Conservation (phyloP, 2,113 vertebrate species). For the Colistium nudipinnis region DNA sequence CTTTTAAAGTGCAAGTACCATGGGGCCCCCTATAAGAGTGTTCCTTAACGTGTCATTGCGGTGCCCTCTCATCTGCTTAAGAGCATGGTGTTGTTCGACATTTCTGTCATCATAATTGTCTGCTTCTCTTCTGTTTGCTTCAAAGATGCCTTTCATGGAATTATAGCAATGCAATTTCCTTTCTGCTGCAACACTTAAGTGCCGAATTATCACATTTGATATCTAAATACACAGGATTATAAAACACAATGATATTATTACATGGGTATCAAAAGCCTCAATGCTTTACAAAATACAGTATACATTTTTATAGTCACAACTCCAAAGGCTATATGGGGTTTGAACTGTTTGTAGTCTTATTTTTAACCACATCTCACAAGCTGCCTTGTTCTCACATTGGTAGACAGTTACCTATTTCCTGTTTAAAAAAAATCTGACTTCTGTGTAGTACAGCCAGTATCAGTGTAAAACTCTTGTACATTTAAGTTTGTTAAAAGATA, state of each 20-base stretch:
- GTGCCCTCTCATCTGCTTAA: too few species aligned
- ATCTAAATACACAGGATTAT: conserved; percentile 11
- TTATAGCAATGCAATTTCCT: conserved; percentile 23
- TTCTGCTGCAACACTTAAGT: conserved; percentile 64
- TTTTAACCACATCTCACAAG: conserved; percentile 45
- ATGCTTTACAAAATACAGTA: neutral
- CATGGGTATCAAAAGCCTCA: neutral
- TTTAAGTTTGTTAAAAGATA: neutral
- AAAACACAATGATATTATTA: neutral
- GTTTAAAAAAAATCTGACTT: neutral
- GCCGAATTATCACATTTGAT: conserved; percentile 33
- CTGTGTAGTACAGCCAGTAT: neutral
- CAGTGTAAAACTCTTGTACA: neutral
- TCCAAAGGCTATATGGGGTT: conserved; percentile 35
- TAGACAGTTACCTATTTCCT: neutral
- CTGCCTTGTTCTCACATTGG: conserved; percentile 50
- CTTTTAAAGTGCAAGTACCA: too few species aligned
- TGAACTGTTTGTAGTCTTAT: conserved; percentile 37
- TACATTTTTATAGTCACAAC: conserved; percentile 50
- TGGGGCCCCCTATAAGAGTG: too few species aligned
- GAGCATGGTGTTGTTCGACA: conserved; percentile 15
- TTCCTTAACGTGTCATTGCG: too few species aligned
- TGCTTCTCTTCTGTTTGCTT: conserved; percentile 17
- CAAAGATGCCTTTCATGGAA: conserved; percentile 40
- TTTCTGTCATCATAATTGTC: neutral